These are phyloP conservation scores for Temnothorax rugatulus DNA, from an alignment of 2,888 invertebrate genomes.

Conservation along the genomic window DNA sequence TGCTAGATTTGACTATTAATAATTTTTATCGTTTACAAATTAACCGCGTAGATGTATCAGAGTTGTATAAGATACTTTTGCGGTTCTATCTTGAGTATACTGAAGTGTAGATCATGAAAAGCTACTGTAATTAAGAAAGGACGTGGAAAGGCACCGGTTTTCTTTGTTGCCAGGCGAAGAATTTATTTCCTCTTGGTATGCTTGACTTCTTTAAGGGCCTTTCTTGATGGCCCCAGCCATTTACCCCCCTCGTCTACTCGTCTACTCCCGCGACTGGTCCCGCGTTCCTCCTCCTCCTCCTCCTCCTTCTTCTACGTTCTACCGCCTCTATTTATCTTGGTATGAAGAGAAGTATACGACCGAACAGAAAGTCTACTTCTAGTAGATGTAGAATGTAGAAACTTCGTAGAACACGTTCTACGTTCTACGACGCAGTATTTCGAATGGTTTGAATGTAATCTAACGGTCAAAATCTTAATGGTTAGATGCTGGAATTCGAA, in stretches of 20 bases:
- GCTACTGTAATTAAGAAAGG: background rate
- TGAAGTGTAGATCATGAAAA: no score
- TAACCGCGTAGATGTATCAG: background rate
- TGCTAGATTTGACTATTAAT: background rate
- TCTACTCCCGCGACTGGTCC: slow-evolving; percentile 18
- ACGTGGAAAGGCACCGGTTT: background rate
- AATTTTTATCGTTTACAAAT: background rate
- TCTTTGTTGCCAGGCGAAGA: slow-evolving; percentile 31
- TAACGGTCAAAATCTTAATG: slow-evolving; percentile 42
- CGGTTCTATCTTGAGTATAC: background rate
- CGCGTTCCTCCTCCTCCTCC: background rate
- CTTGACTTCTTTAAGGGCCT: slow-evolving; percentile 32
- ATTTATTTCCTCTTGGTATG: slow-evolving; percentile 27
- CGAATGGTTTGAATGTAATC: slow-evolving; percentile 13
- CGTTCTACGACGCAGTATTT: slow-evolving; percentile 42
- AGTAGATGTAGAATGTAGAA: no score
- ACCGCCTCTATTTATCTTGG: slow-evolving; percentile 51
- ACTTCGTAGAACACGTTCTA: slow-evolving; percentile 7
- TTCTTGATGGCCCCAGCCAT: slow-evolving; percentile 31
- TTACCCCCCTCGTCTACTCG: background rate
- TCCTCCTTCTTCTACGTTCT: slow-evolving; percentile 1
- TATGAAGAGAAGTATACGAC: slow-evolving; percentile 50
- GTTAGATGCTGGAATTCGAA: background rate
- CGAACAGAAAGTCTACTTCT: slow-evolving; percentile 7
- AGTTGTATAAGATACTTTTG: background rate